Evolutionary conservation across 2,797 vertebrate species (phyloP).

Genomic region (Bufotes viridis): DNA sequence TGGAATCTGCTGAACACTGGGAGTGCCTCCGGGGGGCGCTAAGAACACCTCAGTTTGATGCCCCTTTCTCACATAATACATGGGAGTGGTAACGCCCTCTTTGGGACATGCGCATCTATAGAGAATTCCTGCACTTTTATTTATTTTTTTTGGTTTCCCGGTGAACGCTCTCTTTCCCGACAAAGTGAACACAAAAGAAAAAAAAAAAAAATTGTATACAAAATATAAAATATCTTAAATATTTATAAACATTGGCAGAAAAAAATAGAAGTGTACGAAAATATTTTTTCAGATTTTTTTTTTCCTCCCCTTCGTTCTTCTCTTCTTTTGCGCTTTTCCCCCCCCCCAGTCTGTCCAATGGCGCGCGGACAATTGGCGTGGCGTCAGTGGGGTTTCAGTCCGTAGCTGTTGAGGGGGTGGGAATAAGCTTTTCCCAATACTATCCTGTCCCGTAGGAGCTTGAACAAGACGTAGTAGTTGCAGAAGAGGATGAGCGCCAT

Average conservation of each 20-base stretch:
- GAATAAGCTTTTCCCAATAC: conserved; percentile 97
- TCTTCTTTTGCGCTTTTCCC: background rate
- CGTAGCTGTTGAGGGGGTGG: conserved; percentile 84
- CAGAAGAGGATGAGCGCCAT: conserved; percentile 98
- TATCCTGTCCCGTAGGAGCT: conserved; percentile 95
- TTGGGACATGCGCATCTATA: conserved; percentile 26
- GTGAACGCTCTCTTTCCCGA: conserved; percentile 64
- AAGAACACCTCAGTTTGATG: background rate
- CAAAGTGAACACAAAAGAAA: conserved; percentile 66
- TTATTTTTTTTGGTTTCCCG: conserved; percentile 77
- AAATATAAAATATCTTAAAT: conserved; percentile 99
- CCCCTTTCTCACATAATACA: background rate
- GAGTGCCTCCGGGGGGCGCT: background rate
- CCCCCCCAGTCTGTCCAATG: conserved; percentile 19
- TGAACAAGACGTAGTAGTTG: conserved; percentile 99
- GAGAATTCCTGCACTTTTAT: conserved; percentile 75
- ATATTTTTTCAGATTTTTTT: conserved; percentile 85
- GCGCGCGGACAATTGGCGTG: conserved; percentile 18
- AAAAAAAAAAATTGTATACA: conserved; percentile 87
- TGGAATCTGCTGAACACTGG: conserved; percentile 36
- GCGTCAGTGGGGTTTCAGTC: conserved; percentile 88
- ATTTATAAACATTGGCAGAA: conserved; percentile 99
- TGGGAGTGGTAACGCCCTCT: conserved; percentile 12
- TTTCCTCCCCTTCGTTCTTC: conserved; percentile 69
- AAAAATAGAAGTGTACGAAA: conserved; percentile 99